Percentiles rank a stretch among this genome's conserved stretches.
These are phyloP conservation scores for Falco punctatus DNA, from an alignment of 2,113 vertebrate genomes.

Conservation along the genomic window DNA sequence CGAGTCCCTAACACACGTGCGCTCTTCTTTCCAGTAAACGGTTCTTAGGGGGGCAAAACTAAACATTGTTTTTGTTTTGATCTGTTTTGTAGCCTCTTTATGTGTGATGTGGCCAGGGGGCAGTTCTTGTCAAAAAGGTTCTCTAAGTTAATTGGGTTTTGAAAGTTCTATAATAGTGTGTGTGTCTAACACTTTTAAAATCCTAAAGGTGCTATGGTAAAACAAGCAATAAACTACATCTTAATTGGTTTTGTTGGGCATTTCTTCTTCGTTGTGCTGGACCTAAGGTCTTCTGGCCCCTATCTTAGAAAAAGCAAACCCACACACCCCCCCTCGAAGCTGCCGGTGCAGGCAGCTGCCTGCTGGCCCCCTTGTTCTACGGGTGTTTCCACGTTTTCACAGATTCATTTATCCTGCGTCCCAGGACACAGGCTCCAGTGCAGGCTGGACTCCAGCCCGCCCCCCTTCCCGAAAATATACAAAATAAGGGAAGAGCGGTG, in stretches of 20 bases:
- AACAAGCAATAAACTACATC: not conserved
- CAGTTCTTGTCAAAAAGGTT: not conserved
- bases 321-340: too few species aligned
- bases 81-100: not conserved
- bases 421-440: rapidly evolving
- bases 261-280: rapidly evolving
- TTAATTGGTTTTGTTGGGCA: not conserved
- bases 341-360: rapidly evolving
- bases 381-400: too few species aligned
- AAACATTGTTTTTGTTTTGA: not conserved
- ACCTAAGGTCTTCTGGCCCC: not conserved
- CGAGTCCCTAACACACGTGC: not conserved
- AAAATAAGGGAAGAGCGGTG: rapidly evolving
- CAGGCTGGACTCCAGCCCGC: not conserved
- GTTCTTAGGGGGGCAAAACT: not conserved
- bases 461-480: too few species aligned
- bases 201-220: not conserved
- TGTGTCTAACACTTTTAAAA: not conserved
- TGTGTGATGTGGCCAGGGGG: not conserved
- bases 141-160: slow-evolving; percentile 29
- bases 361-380: rapidly evolving
- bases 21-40: not conserved
- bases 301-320: not conserved
- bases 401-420: too few species aligned
- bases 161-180: not conserved